phyloP scores from a whole-genome alignment of 2,888 invertebrate species.

The Lithophane socia region DNA sequence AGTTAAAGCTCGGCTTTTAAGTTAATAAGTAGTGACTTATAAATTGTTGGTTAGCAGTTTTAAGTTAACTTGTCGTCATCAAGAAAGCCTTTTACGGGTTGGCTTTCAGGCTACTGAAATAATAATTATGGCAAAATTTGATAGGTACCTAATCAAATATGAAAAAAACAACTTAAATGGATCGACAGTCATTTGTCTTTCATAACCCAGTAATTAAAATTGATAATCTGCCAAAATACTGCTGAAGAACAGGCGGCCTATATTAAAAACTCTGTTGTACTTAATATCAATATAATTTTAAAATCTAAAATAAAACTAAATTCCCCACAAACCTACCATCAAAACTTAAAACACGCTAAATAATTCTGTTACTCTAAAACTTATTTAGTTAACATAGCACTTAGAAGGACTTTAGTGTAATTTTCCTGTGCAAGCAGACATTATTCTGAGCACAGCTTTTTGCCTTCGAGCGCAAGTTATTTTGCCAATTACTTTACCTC shows the following conservation, averaged over 20 bases:
- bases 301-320: not conserved
- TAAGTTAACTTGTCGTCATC: not conserved
- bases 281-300: not conserved
- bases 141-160: not conserved
- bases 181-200: not conserved
- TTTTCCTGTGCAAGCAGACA: slow-evolving; percentile 39
- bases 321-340: not conserved
- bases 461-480: slow-evolving; percentile 30
- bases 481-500: slow-evolving; percentile 55
- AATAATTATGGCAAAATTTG: not conserved
- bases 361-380: slow-evolving; percentile 14
- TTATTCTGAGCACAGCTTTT: slow-evolving; percentile 55
- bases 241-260: no score
- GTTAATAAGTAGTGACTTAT: slow-evolving; percentile 4
- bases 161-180: no score
- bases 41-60: not conserved
- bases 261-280: no score
- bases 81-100: not conserved
- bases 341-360: not conserved
- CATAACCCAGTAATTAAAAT: not conserved
- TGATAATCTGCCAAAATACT: no score
- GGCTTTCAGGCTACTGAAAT: not conserved
- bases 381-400: slow-evolving; percentile 16
- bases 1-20: slow-evolving; percentile 27
- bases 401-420: slow-evolving; percentile 28